A percentile compares a stretch with the other conserved stretches of the same genome.
phyloP scores from a whole-genome alignment of 2,888 invertebrate genomes.

The Steinernema hermaphroditum region DNA sequence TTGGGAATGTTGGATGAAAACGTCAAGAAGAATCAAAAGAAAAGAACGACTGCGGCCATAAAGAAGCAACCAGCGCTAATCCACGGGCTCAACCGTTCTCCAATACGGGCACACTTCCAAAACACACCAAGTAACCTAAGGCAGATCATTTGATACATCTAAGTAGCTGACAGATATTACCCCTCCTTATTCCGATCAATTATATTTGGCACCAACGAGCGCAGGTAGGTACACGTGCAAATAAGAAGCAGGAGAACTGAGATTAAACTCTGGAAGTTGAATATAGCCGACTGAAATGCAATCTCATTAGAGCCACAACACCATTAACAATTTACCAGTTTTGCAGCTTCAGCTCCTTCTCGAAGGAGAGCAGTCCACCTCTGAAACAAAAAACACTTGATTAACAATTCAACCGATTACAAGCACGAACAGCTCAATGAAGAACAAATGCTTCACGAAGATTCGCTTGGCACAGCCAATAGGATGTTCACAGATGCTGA shows the following conservation, averaged over 20 bases:
- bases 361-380: not conserved
- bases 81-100: conserved; percentile 95
- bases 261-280: conserved; percentile 95
- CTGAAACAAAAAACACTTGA: not conserved
- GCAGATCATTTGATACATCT: not conserved
- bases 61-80: conserved; percentile 84
- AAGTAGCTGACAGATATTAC: conserved; percentile 69
- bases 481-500: not conserved
- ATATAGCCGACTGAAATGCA: conserved; percentile 86
- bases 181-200: conserved; percentile 93
- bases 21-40: conserved; percentile 69
- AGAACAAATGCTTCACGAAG: no score
- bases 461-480: no score
- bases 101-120: conserved; percentile 98
- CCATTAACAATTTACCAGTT: not conserved
- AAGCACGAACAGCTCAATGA: no score
- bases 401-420: no score
- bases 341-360: conserved; percentile 7
- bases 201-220: conserved; percentile 85
- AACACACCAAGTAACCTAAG: conserved; percentile 86
- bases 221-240: conserved; percentile 93
- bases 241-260: conserved; percentile 90
- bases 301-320: not conserved
- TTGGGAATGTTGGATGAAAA: conserved; percentile 71
- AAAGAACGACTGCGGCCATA: conserved; percentile 89